These are phyloP conservation scores for Apaloderma vittatum DNA, from an alignment of 2,113 vertebrate genomes.

Conservation along the genomic window DNA sequence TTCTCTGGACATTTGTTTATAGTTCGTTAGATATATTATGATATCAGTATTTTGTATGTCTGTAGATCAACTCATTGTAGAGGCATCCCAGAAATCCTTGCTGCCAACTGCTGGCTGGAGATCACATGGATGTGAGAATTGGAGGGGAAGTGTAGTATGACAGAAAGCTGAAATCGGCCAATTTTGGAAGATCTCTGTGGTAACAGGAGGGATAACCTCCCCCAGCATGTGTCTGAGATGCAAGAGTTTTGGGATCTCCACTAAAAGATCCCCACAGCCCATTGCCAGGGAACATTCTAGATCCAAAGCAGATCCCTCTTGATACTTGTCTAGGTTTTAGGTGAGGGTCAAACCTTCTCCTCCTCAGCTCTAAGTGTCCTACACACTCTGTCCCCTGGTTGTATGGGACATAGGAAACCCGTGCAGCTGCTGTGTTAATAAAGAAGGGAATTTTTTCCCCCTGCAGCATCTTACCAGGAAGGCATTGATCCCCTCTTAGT, in stretches of 20 bases:
- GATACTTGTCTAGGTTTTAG: neutral
- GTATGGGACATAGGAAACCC: neutral
- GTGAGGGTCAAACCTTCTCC: neutral
- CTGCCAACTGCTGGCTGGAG: neutral
- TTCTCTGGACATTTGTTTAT: neutral
- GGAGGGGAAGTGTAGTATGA: neutral
- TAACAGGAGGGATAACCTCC: neutral
- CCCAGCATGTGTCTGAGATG: neutral
- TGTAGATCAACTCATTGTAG: neutral
- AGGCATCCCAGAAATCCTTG: neutral
- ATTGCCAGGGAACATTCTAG: neutral
- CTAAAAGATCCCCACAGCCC: neutral
- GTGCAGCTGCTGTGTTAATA: neutral
- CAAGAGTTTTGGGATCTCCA: neutral
- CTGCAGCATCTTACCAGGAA: neutral
- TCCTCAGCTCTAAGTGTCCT: neutral
- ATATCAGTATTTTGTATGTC: neutral
- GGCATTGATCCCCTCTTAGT: accelerated
- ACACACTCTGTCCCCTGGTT: neutral
- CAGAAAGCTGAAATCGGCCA: neutral
- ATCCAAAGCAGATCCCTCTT: neutral
- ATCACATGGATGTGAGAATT: neutral
- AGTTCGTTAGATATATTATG: neutral
- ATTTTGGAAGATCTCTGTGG: neutral
- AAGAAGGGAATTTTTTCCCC: neutral